Percentiles rank a stretch among this genome's conserved stretches.
These are phyloP conservation scores for Bellardia bayeri DNA, from an alignment of 2,888 invertebrate species.

Conservation along the genomic window DNA sequence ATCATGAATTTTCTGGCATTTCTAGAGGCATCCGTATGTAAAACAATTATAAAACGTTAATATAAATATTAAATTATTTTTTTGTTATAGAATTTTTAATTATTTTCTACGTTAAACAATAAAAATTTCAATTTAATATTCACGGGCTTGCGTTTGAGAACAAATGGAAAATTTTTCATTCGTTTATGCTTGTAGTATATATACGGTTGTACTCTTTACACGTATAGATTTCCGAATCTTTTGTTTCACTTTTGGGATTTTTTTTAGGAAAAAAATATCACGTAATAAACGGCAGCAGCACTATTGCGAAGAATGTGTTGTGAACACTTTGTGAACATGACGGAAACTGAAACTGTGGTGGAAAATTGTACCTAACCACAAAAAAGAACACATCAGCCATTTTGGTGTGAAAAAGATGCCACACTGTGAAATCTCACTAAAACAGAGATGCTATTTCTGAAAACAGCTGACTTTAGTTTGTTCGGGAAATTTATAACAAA, in stretches of 20 bases:
- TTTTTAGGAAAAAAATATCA: constrained; percentile 61
- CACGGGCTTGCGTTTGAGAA: constrained; percentile 50
- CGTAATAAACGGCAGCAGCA: constrained; percentile 64
- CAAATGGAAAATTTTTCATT: constrained; percentile 69
- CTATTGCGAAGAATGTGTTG: constrained; percentile 63
- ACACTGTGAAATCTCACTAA: background rate
- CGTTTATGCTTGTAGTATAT: constrained; percentile 50
- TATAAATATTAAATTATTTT: constrained; percentile 35
- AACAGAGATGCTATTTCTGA: background rate
- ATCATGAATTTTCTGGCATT: constrained; percentile 87
- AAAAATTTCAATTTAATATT: constrained; percentile 70
- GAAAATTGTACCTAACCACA: constrained; percentile 62
- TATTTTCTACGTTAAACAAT: constrained; percentile 70
- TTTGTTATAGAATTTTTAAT: constrained; percentile 59
- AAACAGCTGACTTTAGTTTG: too few relatives aligned
- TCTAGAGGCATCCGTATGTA: constrained; percentile 85
- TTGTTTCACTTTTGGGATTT: constrained; percentile 65
- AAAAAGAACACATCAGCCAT: constrained; percentile 53
- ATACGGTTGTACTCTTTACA: constrained; percentile 71
- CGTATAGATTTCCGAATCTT: constrained; percentile 70
- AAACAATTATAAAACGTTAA: constrained; percentile 79
- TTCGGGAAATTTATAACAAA: too few relatives aligned
- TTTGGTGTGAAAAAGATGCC: constrained; percentile 34
- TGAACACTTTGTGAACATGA: constrained; percentile 76
- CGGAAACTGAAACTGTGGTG: constrained; percentile 78